Conservation (phyloP, 2,113 vertebrate genomes). For the Saimiri boliviensis region DNA sequence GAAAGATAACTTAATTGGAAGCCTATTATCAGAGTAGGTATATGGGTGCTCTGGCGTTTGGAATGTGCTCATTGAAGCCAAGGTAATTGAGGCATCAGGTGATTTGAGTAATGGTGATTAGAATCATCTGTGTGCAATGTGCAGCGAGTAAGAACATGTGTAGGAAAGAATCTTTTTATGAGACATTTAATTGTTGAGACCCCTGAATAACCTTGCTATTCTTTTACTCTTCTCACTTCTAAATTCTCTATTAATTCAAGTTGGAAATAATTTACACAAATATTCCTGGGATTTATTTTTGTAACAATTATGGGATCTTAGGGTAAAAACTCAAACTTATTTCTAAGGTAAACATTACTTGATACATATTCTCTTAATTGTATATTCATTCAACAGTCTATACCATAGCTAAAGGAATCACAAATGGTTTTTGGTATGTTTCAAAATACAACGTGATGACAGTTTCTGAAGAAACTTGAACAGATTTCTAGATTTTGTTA, state of each 20-base stretch:
- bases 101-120: constrained; percentile 58
- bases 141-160: constrained; percentile 56
- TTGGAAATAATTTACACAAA: background rate
- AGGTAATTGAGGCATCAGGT: constrained; percentile 63
- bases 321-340: background rate
- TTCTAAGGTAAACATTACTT: background rate
- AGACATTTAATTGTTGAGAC: constrained; percentile 64
- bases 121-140: constrained; percentile 55
- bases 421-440: background rate
- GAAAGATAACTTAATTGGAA: constrained; percentile 79
- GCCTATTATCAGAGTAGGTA: constrained; percentile 72
- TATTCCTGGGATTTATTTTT: background rate
- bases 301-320: background rate
- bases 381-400: background rate
- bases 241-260: background rate
- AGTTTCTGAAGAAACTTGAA: background rate
- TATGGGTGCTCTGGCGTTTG: constrained; percentile 65
- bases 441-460: background rate
- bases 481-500: background rate
- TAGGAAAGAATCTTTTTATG: constrained; percentile 57
- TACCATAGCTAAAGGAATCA: background rate
- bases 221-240: background rate
- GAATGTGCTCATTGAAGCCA: constrained; percentile 55
- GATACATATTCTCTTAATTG: background rate
- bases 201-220: constrained; percentile 28